phyloP scores from a whole-genome alignment of 2,113 vertebrate species.

The Bettongia penicillata region DNA sequence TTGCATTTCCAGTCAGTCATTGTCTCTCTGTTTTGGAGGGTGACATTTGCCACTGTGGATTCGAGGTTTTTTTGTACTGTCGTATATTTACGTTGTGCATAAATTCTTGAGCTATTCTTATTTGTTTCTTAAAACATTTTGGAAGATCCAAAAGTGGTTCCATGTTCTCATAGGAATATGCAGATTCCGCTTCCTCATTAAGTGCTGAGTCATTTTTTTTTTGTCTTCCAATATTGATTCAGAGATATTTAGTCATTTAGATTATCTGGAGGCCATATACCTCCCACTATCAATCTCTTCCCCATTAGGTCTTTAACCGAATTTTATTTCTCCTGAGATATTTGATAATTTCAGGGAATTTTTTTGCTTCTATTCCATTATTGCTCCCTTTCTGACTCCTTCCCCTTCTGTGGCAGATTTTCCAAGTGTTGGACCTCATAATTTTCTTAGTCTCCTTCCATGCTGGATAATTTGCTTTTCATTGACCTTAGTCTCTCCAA shows the following conservation, averaged over 20 bases:
- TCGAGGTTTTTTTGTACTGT: background rate
- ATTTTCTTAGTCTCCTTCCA: too few species aligned
- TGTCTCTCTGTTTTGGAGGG: background rate
- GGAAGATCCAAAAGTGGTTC: background rate
- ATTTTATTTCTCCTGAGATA: too few species aligned
- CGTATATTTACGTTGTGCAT: background rate
- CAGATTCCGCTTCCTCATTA: background rate
- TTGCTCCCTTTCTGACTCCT: too few species aligned
- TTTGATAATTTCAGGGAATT: too few species aligned
- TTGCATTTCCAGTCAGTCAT: background rate
- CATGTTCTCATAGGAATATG: background rate
- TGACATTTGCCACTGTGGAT: background rate
- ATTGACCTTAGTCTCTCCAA: too few species aligned
- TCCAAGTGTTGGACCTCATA: too few species aligned
- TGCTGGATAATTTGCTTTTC: too few species aligned
- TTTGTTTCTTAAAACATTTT: background rate
- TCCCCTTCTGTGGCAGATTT: too few species aligned
- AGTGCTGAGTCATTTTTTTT: background rate
- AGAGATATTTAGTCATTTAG: background rate
- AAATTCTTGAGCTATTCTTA: background rate
- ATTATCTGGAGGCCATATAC: background rate
- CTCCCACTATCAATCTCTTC: background rate
- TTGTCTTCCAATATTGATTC: background rate
- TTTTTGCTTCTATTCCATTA: too few species aligned
- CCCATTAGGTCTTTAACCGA: background rate